A percentile compares a stretch with the other conserved stretches of the same genome.
Evolutionary conservation across 2,797 vertebrate species (phyloP).

Genomic region (Bradypus variegatus): DNA sequence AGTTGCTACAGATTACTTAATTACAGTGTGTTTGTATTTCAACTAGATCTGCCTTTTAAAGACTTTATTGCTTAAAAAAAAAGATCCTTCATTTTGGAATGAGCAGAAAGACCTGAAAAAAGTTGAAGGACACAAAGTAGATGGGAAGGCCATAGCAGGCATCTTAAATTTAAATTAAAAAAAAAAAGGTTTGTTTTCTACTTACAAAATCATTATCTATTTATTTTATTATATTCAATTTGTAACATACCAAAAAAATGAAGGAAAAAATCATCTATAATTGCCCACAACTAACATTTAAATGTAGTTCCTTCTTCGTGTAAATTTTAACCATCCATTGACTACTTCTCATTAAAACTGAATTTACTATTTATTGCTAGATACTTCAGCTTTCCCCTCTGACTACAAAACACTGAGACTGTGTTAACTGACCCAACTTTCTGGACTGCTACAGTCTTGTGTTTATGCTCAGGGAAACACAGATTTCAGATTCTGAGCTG

Average conservation of each 20-base stretch:
- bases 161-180: not conserved
- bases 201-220: not conserved
- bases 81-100: not conserved
- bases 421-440: not conserved
- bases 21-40: not conserved
- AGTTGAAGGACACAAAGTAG: not conserved
- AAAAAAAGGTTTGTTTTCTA: slow-evolving; percentile 1
- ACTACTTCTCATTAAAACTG: not conserved
- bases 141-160: not conserved
- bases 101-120: not conserved
- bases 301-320: not conserved
- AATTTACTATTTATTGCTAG: not conserved
- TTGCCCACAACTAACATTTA: not conserved
- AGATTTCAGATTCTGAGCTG: not conserved
- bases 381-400: not conserved
- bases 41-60: slow-evolving; percentile 13
- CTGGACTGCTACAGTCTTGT: not conserved
- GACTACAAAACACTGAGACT: not conserved
- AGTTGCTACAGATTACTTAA: not conserved
- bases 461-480: not conserved
- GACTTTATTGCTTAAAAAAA: not conserved
- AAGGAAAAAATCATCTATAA: not conserved
- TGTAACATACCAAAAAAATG: not conserved
- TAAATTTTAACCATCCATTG: not conserved
- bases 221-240: not conserved